Base-by-base conservation (phyloP, 2,113 vertebrate genomes). In the Synodontis membranacea region DNA sequence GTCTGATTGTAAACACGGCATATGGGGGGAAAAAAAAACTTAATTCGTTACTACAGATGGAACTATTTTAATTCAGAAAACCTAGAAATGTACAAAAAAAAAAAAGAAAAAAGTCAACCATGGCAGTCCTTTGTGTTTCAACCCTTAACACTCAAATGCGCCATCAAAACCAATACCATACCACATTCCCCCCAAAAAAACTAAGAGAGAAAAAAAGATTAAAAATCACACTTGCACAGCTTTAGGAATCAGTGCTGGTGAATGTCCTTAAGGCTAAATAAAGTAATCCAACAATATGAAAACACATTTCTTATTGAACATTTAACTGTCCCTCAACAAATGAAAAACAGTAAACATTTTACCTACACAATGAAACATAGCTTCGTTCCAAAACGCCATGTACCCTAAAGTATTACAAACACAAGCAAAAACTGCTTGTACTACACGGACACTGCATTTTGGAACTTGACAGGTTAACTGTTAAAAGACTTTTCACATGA, bases 51-150 rank as follows among this genome's bases (percentile, higher is more conserved):
- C 39, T 58, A 12, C 79, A 86, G 44, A 58, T 34, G 23, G 42
- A 72, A 19, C 23, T 21, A 34, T 89, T 88, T 89, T 50, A 79
- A 88, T 88, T 86, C 74, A 86, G 66, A 86, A 82, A 80, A 76
- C 50, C 21, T 87, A 54, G 46, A 87, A 87, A 56, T 87, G 68
- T 87, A 84, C 64, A 88, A 87, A 80, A 84, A n/a, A n/a, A n/a
- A n/a, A n/a, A n/a, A n/a, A n/a, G n/a, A n/a, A n/a, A n/a, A 74
- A 54, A 76, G 21, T 31, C 28, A 62, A 42, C 10, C 44, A 34
- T 37, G 44, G 28, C 52, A 80, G 78, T 86, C 70, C 60, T 68
- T 34, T 31, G 76, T 46, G 44, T 88, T 9, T 76, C 42, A 88
- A 60, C 58, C 23, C 58, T n/a, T 23, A 15, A 4, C 14, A 58